Evolutionary conservation across 2,888 invertebrate species (phyloP).

Genomic region (Lasioglossum lativentre): DNA sequence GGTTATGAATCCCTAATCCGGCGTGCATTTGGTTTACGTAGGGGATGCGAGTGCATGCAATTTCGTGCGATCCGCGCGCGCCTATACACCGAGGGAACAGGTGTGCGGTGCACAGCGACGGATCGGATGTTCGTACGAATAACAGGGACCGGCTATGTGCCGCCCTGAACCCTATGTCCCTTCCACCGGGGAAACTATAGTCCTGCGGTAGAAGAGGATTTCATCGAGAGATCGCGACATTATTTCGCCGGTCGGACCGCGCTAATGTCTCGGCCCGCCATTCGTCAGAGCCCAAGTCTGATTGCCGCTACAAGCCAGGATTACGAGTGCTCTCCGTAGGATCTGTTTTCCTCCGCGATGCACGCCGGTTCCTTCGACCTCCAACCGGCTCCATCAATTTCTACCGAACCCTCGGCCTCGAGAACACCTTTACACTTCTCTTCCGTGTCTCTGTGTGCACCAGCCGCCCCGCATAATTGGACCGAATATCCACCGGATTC

Average conservation of each 20-base stretch:
- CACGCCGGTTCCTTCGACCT: conserved; percentile 8
- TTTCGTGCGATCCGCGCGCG: conserved; percentile 56
- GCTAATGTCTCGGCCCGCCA: conserved; percentile 54
- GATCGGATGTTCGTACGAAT: conserved; percentile 25
- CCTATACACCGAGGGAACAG: conserved; percentile 32
- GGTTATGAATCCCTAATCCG: conserved; percentile 76
- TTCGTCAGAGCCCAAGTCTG: conserved; percentile 70
- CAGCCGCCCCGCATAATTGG: conserved; percentile 70
- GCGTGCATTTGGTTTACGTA: conserved; percentile 70
- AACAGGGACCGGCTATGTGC: conserved; percentile 9
- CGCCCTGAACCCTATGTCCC: background rate
- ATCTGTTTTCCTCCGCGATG: conserved; percentile 19
- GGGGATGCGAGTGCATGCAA: conserved; percentile 67
- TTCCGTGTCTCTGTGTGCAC: conserved; percentile 19
- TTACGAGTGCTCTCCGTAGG: conserved; percentile 67
- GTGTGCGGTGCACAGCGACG: conserved; percentile 23
- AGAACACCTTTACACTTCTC: conserved; percentile 21
- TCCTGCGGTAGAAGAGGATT: conserved; percentile 23
- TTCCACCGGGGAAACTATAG: conserved; percentile 62
- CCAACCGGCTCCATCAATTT: conserved; percentile 10
- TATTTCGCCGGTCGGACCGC: conserved; percentile 35
- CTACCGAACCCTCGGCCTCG: conserved; percentile 1
- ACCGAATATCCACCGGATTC: conserved; percentile 64
- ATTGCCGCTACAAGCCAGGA: conserved; percentile 75
- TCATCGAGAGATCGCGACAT: conserved; percentile 40